phyloP scores from a whole-genome alignment of 2,113 vertebrate genomes.

The Callopanchax toddi region DNA sequence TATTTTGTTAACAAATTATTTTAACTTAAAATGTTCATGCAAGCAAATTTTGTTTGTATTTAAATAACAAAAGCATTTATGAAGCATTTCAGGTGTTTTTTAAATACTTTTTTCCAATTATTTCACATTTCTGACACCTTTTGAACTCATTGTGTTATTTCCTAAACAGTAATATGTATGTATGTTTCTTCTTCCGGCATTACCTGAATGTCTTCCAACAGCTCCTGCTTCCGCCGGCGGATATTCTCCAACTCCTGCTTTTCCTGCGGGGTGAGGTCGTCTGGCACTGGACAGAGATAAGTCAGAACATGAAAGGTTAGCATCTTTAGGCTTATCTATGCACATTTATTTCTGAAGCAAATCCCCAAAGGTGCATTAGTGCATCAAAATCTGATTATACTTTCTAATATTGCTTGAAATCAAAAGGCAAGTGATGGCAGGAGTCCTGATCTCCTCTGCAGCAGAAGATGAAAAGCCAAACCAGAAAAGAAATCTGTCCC shows the following conservation, averaged over 20 bases:
- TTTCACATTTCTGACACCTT: not conserved
- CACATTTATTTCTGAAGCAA: constrained; percentile 14
- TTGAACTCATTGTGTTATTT: not conserved
- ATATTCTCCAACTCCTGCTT: constrained; percentile 96
- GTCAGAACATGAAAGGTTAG: constrained; percentile 36
- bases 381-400: constrained; percentile 13
- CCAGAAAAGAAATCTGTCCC: too few species aligned
- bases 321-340: constrained; percentile 18
- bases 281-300: constrained; percentile 83
- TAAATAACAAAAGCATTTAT: too few species aligned
- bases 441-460: too few species aligned
- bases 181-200: too few species aligned
- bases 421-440: not conserved
- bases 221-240: constrained; percentile 94
- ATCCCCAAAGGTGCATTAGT: not conserved
- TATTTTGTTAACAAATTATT: too few species aligned
- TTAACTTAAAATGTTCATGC: too few species aligned
- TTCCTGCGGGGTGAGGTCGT: constrained; percentile 95
- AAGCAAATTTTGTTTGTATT: too few species aligned
- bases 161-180: too few species aligned
- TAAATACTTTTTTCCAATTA: too few species aligned
- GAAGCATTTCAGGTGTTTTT: too few species aligned
- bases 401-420: constrained; percentile 4
- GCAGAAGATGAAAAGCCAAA: too few species aligned
- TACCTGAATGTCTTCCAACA: constrained; percentile 98